Conservation (phyloP, 2,113 vertebrate species). For the Neogobius melanostomus region DNA sequence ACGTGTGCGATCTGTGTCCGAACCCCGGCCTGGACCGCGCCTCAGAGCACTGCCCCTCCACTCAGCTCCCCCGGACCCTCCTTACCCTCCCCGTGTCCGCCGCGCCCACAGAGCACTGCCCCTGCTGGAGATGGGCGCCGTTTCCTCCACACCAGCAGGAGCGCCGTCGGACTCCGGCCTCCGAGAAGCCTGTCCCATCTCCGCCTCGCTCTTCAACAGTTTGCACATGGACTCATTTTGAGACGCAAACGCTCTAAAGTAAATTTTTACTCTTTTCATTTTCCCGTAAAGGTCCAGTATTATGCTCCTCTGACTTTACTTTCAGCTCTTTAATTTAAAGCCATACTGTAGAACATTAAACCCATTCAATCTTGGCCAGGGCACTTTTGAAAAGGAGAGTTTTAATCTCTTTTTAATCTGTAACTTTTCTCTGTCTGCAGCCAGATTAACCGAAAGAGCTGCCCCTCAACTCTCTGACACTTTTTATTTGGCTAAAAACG, state of each 20-base stretch:
- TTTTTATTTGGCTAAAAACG: too few species aligned
- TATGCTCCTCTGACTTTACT: not conserved
- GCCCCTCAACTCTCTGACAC: too few species aligned
- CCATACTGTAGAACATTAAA: too few species aligned
- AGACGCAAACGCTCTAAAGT: slow-evolving; percentile 7
- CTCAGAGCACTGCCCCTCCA: slow-evolving; percentile 82
- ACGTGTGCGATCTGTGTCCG: slow-evolving; percentile 86
- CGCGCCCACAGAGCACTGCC: slow-evolving; percentile 44
- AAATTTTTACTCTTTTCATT: not conserved
- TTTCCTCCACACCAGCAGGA: slow-evolving; percentile 27
- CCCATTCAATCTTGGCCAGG: too few species aligned
- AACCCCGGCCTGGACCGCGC: slow-evolving; percentile 83
- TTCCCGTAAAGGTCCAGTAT: slow-evolving; percentile 29
- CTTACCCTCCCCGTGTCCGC: slow-evolving; percentile 73
- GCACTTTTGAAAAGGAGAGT: too few species aligned
- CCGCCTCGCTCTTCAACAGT: slow-evolving; percentile 32
- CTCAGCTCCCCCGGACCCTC: slow-evolving; percentile 85
- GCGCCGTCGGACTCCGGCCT: slow-evolving; percentile 11
- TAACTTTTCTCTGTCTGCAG: too few species aligned
- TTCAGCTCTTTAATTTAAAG: too few species aligned
- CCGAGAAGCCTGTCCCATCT: slow-evolving; percentile 24
- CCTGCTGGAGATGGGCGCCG: slow-evolving; percentile 15
- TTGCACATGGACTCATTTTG: slow-evolving; percentile 51
- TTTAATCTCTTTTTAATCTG: too few species aligned
- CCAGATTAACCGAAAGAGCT: too few species aligned